Evolutionary conservation across 2,113 vertebrate species (phyloP), one percentile per base, ranked within the genome.

Genomic region (Hippocampus comes): DNA sequence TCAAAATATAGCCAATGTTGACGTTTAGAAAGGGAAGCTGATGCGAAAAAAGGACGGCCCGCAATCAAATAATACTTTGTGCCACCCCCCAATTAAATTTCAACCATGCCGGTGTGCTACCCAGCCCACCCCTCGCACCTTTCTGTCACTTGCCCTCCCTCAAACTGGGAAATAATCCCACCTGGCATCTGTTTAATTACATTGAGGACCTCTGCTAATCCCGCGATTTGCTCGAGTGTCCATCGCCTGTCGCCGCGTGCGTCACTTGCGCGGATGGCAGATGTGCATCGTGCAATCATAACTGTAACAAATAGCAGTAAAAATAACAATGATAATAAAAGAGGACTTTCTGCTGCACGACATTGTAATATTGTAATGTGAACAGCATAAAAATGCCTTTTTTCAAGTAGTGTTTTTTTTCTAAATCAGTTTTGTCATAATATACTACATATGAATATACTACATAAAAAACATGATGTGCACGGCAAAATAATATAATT

Each of bases 111-210:
- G 17, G 14, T 30, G 41, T 46, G 43, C 90, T 91, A 92, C 90
- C 93, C 90, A 84, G 89, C 84, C 88, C 86, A 71, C 88, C 84
- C 92, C 91, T 92, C 81, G 87, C 89, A 80, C 88, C 88, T 88
- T 90, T 92, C 92, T 92, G 94, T 94, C 95, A 95, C 94, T 92
- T 93, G 91, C 90, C 92, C 85, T 92, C 89, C 91, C 83, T 91
- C 91, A 91, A 87, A 91, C 91, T 85, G 86, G 89, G 91, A 93
- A 95, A 82, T 90, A 89, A 96, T 95, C 95, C 95, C 91, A 94
- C 90, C 94, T 95, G 95, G 91, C 90, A 94, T 94, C 92, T 94
- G 94, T 95, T 97, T 97, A 96, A 97, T 97, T 96, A 95, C 91
- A 94, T 89, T 92, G 94, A 93, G 93, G 94, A 95, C 93, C 93